Evolutionary conservation across 2,113 vertebrate genomes (phyloP).

Genomic region (Galemys pyrenaicus): DNA sequence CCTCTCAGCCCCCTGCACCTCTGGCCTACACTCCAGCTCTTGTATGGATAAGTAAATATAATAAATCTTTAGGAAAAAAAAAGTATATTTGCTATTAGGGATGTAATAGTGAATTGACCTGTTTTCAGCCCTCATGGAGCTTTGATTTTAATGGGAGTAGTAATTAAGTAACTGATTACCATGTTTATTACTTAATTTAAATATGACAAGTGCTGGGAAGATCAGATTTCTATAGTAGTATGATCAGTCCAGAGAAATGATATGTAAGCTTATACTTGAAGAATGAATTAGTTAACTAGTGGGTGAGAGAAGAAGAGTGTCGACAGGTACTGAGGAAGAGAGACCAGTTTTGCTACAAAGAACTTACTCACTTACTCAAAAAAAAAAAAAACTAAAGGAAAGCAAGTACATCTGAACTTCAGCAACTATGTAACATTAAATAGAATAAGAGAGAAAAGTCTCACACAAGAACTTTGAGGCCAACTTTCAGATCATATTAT

Average conservation of each 20-base stretch:
- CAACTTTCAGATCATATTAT: not conserved
- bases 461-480: not conserved
- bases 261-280: not conserved
- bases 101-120: not conserved
- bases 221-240: not conserved
- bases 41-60: too few species aligned
- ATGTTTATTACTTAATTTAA: conserved; percentile 14
- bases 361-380: not conserved
- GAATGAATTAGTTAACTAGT: not conserved
- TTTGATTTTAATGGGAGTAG: not conserved
- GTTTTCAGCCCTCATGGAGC: not conserved
- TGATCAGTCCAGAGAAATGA: not conserved
- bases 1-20: too few species aligned
- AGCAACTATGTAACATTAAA: not conserved
- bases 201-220: not conserved
- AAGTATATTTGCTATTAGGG: not conserved
- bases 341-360: not conserved
- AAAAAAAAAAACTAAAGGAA: not conserved
- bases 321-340: not conserved
- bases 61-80: too few species aligned
- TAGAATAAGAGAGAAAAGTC: not conserved
- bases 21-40: too few species aligned
- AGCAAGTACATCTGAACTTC: not conserved
- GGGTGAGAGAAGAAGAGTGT: not conserved
- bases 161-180: conserved; percentile 9